These are phyloP conservation scores for Eulemur mongoz DNA, from an alignment of 2,797 vertebrate species.

Conservation along the genomic window DNA sequence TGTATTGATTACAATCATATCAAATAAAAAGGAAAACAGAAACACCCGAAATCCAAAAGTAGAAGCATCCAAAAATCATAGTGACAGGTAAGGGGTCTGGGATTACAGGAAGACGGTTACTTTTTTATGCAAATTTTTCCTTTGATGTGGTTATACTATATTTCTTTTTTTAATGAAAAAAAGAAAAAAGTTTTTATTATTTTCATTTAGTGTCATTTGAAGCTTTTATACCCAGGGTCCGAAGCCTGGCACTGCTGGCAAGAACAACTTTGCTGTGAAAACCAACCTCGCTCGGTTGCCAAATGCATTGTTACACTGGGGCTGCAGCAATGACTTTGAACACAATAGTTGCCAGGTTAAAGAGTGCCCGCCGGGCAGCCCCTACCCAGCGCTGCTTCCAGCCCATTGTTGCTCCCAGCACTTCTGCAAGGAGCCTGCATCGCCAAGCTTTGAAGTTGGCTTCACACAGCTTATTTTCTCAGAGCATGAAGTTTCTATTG, in stretches of 20 bases:
- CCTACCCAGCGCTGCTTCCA: background rate
- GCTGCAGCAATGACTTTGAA: constrained; percentile 41
- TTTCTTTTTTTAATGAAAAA: background rate
- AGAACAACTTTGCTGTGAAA: constrained; percentile 62
- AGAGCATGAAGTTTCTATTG: background rate
- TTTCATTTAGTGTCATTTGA: background rate
- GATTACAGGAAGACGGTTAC: background rate
- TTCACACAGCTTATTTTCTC: constrained; percentile 38
- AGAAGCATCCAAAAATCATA: background rate
- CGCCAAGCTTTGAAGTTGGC: constrained; percentile 80
- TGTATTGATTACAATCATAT: background rate
- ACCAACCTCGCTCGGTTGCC: constrained; percentile 65
- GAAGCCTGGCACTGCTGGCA: background rate
- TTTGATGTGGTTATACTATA: background rate
- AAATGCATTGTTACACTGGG: constrained; percentile 77
- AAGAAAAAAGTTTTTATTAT: background rate
- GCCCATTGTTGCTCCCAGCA: constrained; percentile 76
- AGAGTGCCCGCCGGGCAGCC: constrained; percentile 60
- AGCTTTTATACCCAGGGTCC: background rate
- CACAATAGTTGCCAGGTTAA: constrained; percentile 75
- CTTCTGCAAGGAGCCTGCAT: background rate
- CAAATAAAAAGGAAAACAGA: background rate
- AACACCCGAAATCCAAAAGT: background rate
- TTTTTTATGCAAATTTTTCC: background rate
- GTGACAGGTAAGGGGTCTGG: background rate